Conservation (phyloP, 92 coral and sea anemone species). For the Pocillopora grandis region DNA sequence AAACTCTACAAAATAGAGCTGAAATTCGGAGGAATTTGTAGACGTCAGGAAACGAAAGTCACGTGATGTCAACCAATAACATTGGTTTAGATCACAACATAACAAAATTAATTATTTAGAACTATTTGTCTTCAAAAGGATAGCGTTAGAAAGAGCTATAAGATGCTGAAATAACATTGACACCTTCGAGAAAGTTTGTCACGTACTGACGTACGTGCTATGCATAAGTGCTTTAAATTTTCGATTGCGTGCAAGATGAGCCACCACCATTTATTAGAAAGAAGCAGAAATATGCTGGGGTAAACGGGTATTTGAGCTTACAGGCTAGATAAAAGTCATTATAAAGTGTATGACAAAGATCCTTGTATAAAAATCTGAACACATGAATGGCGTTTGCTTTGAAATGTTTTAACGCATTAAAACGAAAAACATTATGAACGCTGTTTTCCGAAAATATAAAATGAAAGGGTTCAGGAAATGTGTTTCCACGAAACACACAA, state of each 20-base stretch:
- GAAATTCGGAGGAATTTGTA: not conserved
- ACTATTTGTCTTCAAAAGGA: not conserved
- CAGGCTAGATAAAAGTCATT: too few species aligned
- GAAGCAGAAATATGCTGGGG: too few species aligned
- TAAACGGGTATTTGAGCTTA: too few species aligned
- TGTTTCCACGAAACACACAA: not conserved
- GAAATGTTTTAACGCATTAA: not conserved
- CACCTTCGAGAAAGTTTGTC: not conserved
- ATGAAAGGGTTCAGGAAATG: not conserved
- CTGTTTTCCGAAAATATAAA: not conserved
- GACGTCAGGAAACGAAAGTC: not conserved
- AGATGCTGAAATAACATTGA: not conserved
- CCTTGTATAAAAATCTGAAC: not conserved
- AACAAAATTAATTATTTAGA: not conserved
- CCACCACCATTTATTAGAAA: not conserved
- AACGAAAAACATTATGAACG: not conserved
- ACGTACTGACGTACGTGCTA: not conserved
- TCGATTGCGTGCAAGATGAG: not conserved
- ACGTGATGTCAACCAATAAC: not conserved
- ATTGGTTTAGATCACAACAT: not conserved
- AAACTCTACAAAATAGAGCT: not conserved
- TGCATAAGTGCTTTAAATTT: not conserved
- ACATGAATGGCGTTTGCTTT: not conserved
- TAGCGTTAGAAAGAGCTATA: not conserved
- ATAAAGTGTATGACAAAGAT: not conserved